Percentiles rank a stretch among this genome's conserved stretches.
Evolutionary conservation across 1,140 invertebrate genomes (phyloP).

Genomic region (Zaprionus lachaisei): DNA sequence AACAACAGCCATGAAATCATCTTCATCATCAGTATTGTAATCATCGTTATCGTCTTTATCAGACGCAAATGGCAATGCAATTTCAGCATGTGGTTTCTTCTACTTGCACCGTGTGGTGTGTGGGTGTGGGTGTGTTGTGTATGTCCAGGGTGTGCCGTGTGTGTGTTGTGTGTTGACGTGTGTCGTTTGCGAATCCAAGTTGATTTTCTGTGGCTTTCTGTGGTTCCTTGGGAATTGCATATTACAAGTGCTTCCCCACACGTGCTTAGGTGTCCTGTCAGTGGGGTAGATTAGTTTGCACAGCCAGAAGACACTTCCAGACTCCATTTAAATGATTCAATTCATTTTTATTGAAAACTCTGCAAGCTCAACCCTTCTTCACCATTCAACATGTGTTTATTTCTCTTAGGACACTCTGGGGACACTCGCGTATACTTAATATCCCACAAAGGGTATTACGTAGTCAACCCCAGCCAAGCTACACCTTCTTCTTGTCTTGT

Average conservation of each 20-base stretch:
- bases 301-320: not conserved
- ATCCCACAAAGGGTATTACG: not conserved
- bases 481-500: constrained; percentile 3
- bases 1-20: constrained; percentile 34
- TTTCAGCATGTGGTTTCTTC: constrained; percentile 34
- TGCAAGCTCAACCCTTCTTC: too few species aligned
- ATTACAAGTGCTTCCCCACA: constrained; percentile 30
- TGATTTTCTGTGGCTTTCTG: constrained; percentile 33
- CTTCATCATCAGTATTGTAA: constrained; percentile 34
- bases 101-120: not conserved
- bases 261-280: not conserved
- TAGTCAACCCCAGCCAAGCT: not conserved
- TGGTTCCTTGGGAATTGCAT: constrained; percentile 19
- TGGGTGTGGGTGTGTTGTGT: not conserved
- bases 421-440: not conserved
- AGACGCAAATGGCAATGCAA: constrained; percentile 40
- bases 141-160: constrained; percentile 12
- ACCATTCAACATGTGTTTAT: too few species aligned
- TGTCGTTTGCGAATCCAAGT: constrained; percentile 30
- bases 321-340: too few species aligned
- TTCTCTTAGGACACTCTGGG: too few species aligned
- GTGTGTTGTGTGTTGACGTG: not conserved
- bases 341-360: too few species aligned
- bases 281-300: not conserved
- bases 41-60: constrained; percentile 21